Percentiles rank a stretch among this genome's conserved stretches.
Evolutionary conservation across 2,113 vertebrate genomes (phyloP).

Genomic region (Danio rerio): GRCz12tu NC_133187.1:32528501-32529000

Average conservation of each 20-base stretch:
- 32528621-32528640: too few species aligned
- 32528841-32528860: not conserved
- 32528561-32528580: too few species aligned
- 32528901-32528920: constrained; percentile 27
- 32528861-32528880: constrained; percentile 10
- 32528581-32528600: too few species aligned
- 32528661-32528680: too few species aligned
- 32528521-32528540: too few species aligned
- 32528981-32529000: constrained; percentile 2
- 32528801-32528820: not conserved
- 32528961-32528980: constrained; percentile 34
- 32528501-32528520: too few species aligned
- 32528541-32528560: too few species aligned
- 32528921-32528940: constrained; percentile 24
- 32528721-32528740: too few species aligned
- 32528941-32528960: constrained; percentile 45
- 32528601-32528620: too few species aligned
- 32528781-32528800: too few species aligned
- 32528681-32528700: too few species aligned
- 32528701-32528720: not conserved
- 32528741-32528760: not conserved
- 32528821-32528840: not conserved
- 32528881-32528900: constrained; percentile 14
- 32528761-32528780: not conserved
- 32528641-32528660: too few species aligned